A percentile compares a stretch with the other conserved stretches of the same genome.
These are phyloP conservation scores for Incurvaria masculella DNA, from an alignment of 2,888 invertebrate genomes.

Conservation along the genomic window DNA sequence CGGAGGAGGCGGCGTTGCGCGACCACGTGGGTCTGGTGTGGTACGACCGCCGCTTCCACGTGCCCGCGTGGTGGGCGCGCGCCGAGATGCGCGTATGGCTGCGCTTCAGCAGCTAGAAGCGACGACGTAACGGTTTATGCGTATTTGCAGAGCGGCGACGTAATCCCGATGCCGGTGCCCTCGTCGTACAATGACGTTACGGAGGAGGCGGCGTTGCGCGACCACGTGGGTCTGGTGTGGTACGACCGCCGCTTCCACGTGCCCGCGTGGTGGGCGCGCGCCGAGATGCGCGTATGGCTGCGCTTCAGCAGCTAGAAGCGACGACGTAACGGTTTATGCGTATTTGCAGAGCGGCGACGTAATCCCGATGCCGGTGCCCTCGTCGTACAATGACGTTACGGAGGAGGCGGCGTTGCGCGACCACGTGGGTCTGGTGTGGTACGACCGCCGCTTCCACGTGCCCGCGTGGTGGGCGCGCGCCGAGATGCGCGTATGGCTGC, in stretches of 20 bases:
- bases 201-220: constrained; percentile 70
- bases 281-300: constrained; percentile 70
- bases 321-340: no score
- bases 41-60: constrained; percentile 89
- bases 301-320: constrained; percentile 90
- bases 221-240: constrained; percentile 97
- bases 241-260: constrained; percentile 87
- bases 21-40: constrained; percentile 96
- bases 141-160: constrained; percentile 63
- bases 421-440: constrained; percentile 97
- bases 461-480: constrained; percentile 68
- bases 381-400: constrained; percentile 89
- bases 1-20: constrained; percentile 70
- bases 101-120: constrained; percentile 87
- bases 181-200: constrained; percentile 91
- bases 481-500: constrained; percentile 70
- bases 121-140: no score
- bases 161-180: constrained; percentile 92
- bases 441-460: constrained; percentile 85
- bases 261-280: constrained; percentile 69
- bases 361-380: constrained; percentile 92
- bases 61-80: constrained; percentile 71
- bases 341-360: constrained; percentile 65
- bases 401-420: constrained; percentile 75
- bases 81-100: constrained; percentile 71